These are phyloP conservation scores for Thermophis baileyi DNA, from an alignment of 2,113 vertebrate genomes.

Conservation along the genomic window DNA sequence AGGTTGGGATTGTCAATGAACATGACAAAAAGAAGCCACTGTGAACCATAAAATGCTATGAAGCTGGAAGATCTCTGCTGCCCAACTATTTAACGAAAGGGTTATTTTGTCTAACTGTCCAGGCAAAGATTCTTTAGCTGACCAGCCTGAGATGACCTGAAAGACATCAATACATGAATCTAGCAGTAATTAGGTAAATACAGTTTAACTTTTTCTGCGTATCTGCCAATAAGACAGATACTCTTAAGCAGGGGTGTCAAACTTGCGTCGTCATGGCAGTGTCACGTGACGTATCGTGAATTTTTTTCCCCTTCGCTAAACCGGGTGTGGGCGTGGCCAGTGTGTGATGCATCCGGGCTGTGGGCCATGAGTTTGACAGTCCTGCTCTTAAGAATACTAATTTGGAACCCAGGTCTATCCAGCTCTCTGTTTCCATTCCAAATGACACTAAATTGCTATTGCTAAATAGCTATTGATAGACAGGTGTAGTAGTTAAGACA, in stretches of 20 bases:
- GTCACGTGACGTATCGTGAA: too few relatives aligned
- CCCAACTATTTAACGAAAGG: background rate
- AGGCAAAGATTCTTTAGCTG: background rate
- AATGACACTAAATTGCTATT: background rate
- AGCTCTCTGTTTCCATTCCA: background rate
- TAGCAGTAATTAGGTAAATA: background rate
- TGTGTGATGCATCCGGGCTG: too few relatives aligned
- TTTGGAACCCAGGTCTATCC: background rate
- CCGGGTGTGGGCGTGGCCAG: too few relatives aligned
- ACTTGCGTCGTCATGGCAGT: too few relatives aligned
- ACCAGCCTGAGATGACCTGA: background rate
- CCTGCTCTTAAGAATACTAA: background rate
- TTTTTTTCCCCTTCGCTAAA: too few relatives aligned
- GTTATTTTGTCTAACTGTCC: background rate
- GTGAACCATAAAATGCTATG: background rate
- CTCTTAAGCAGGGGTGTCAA: background rate
- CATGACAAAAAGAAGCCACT: background rate
- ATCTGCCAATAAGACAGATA: background rate
- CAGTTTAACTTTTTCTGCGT: background rate
- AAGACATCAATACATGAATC: background rate
- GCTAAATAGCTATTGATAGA: background rate
- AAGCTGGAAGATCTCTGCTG: background rate
- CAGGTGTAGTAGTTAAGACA: background rate
- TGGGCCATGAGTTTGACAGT: too few relatives aligned
- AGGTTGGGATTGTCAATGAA: constrained; percentile 1